Evolutionary conservation across 1,140 invertebrate species (phyloP).

Genomic region (Drosophila albomicans): DNA sequence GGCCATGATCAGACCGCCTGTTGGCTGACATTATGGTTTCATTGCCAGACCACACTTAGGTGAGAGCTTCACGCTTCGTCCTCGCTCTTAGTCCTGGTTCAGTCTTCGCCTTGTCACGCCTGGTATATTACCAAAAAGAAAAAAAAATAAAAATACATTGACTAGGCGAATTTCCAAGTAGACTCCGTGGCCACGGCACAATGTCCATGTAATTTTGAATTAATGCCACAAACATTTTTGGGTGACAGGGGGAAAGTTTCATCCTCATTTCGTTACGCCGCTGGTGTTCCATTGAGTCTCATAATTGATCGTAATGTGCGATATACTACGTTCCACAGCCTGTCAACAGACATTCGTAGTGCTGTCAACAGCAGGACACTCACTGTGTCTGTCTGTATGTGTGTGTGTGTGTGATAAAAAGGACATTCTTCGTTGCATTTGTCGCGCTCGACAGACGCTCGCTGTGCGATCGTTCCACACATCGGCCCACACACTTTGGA

Average conservation of each 20-base stretch:
- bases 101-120: slow-evolving; percentile 41
- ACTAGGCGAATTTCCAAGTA: slow-evolving; percentile 62
- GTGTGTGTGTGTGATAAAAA: slow-evolving; percentile 37
- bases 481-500: slow-evolving; percentile 22
- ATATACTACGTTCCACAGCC: slow-evolving; percentile 53
- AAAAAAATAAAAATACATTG: slow-evolving; percentile 1
- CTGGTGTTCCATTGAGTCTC: slow-evolving; percentile 74
- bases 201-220: slow-evolving; percentile 79
- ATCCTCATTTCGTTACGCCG: slow-evolving; percentile 65
- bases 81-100: neutral
- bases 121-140: slow-evolving; percentile 25
- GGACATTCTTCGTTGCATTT: slow-evolving; percentile 51
- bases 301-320: slow-evolving; percentile 83
- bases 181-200: slow-evolving; percentile 68
- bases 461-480: slow-evolving; percentile 17
- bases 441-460: slow-evolving; percentile 48
- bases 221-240: slow-evolving; percentile 74
- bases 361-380: slow-evolving; percentile 60
- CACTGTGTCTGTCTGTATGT: slow-evolving; percentile 1
- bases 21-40: slow-evolving; percentile 79
- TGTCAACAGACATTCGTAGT: slow-evolving; percentile 61
- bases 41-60: slow-evolving; percentile 79
- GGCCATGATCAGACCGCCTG: slow-evolving; percentile 53
- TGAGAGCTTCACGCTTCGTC: slow-evolving; percentile 72
- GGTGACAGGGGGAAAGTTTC: slow-evolving; percentile 37